These are phyloP conservation scores for Cryptophagus acutangulus DNA, from an alignment of 2,888 invertebrate genomes.

Conservation along the genomic window DNA sequence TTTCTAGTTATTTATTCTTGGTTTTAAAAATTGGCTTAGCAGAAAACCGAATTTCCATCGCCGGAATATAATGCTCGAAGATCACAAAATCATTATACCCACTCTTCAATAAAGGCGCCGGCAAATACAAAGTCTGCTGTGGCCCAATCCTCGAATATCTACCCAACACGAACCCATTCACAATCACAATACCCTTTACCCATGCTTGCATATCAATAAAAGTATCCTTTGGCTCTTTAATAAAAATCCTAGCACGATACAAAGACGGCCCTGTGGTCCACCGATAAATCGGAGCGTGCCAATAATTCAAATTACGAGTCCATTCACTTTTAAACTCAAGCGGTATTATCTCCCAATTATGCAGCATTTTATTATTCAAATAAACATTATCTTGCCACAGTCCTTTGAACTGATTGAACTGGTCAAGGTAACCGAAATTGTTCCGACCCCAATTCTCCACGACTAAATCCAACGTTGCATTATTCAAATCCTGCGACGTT, in stretches of 20 bases:
- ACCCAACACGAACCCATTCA: slow-evolving; percentile 82
- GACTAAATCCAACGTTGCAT: slow-evolving; percentile 44
- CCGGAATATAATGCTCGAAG: slow-evolving; percentile 41
- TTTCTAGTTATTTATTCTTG: background rate
- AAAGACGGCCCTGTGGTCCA: slow-evolving; percentile 52
- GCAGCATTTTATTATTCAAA: slow-evolving; percentile 42
- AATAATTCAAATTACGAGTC: slow-evolving; percentile 39
- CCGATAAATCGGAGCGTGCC: slow-evolving; percentile 30
- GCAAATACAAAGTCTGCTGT: slow-evolving; percentile 76
- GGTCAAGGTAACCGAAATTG: slow-evolving; percentile 50
- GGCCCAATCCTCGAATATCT: slow-evolving; percentile 76
- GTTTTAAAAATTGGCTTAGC: slow-evolving; percentile 26
- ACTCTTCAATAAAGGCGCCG: slow-evolving; percentile 62
- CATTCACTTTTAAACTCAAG: slow-evolving; percentile 47
- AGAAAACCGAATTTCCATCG: slow-evolving; percentile 31
- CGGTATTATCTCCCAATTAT: slow-evolving; percentile 46
- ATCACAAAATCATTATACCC: slow-evolving; percentile 47
- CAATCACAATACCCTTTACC: slow-evolving; percentile 78
- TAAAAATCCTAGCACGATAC: slow-evolving; percentile 50
- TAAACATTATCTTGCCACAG: slow-evolving; percentile 45
- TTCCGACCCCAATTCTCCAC: slow-evolving; percentile 79
- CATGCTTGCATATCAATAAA: slow-evolving; percentile 73
- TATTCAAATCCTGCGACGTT: slow-evolving; percentile 21
- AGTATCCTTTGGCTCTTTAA: slow-evolving; percentile 60
- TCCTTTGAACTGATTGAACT: slow-evolving; percentile 46